These are phyloP conservation scores for Brachyhypopomus gauderio DNA, from an alignment of 2,113 vertebrate species.

Conservation along the genomic window DNA sequence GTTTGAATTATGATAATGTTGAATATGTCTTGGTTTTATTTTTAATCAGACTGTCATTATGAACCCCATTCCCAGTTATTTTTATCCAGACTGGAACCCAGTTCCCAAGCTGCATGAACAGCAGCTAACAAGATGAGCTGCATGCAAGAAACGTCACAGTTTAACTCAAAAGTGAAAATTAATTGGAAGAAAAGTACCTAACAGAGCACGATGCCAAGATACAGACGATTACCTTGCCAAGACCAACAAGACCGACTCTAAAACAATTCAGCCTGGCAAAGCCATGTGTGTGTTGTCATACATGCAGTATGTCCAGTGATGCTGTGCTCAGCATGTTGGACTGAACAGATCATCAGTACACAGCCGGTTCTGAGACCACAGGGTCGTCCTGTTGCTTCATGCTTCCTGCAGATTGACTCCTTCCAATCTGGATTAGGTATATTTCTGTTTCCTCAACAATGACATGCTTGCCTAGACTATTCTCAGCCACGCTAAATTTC, in stretches of 20 bases:
- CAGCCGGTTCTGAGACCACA: constrained; percentile 17
- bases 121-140: background rate
- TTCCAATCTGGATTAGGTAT: constrained; percentile 56
- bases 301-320: background rate
- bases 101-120: background rate
- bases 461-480: constrained; percentile 59
- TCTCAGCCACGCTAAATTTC: constrained; percentile 66
- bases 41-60: too few species aligned
- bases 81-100: background rate
- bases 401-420: constrained; percentile 49
- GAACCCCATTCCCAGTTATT: too few species aligned
- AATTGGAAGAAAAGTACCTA: background rate
- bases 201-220: background rate
- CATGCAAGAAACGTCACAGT: background rate
- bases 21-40: too few species aligned
- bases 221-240: background rate
- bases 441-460: constrained; percentile 63
- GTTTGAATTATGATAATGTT: constrained; percentile 28
- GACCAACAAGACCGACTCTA: background rate
- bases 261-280: constrained; percentile 3
- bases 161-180: constrained; percentile 11
- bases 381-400: constrained; percentile 16
- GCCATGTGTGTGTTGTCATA: background rate
- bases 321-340: background rate
- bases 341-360: constrained; percentile 4